These are phyloP conservation scores for Chaetogeoica ovagalla DNA, from an alignment of 2,888 invertebrate species.

Conservation along the genomic window DNA sequence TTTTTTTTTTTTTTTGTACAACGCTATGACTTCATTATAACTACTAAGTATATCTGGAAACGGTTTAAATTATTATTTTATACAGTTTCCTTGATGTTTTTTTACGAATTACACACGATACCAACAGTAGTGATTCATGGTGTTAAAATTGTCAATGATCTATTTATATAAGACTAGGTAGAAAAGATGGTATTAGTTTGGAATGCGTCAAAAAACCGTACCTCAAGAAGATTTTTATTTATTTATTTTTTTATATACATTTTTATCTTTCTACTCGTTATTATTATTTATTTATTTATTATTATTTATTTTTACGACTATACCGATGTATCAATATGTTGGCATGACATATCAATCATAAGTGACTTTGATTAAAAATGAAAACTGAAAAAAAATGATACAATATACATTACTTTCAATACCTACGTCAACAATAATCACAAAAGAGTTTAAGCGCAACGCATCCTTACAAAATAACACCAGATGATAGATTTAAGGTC, in stretches of 20 bases:
- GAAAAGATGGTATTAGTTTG: constrained; percentile 27
- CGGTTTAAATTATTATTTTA: too few relatives aligned
- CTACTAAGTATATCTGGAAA: not conserved
- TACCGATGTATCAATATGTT: constrained; percentile 46
- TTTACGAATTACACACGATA: not conserved
- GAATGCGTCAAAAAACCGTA: constrained; percentile 29
- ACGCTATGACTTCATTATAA: not conserved
- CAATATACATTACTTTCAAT: constrained; percentile 31
- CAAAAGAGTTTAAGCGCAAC: constrained; percentile 16
- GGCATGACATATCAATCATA: constrained; percentile 40
- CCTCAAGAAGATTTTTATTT: not conserved
- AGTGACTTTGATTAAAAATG: constrained; percentile 50
- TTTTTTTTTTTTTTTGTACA: too few relatives aligned
- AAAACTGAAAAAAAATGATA: constrained; percentile 14
- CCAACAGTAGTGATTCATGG: constrained; percentile 17
- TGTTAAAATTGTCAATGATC: constrained; percentile 37
- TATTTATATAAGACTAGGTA: constrained; percentile 9
- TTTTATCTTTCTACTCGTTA: not conserved
- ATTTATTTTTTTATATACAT: constrained; percentile 1
- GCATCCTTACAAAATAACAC: constrained; percentile 13
- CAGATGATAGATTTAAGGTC: constrained; percentile 22
- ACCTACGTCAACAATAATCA: constrained; percentile 37
- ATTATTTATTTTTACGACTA: not conserved
- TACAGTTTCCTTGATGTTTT: too few relatives aligned
- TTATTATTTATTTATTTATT: constrained; percentile 6